These are phyloP conservation scores for Pharmacophagus antenor DNA, from an alignment of 2,888 invertebrate species.

Conservation along the genomic window DNA sequence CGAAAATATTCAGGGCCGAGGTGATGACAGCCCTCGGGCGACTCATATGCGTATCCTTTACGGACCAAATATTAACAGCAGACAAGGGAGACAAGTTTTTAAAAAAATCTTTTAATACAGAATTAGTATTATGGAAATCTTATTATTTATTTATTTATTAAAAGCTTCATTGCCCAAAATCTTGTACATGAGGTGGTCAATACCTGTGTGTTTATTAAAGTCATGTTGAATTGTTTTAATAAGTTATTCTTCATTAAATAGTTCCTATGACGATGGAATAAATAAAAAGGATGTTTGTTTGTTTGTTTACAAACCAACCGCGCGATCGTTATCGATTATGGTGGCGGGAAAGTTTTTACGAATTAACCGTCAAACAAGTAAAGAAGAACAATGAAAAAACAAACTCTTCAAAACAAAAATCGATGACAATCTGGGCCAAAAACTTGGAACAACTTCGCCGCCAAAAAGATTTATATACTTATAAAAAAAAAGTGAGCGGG, in stretches of 20 bases:
- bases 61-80: slow-evolving; percentile 74
- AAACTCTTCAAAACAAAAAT: slow-evolving; percentile 82
- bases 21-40: slow-evolving; percentile 74
- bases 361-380: slow-evolving; percentile 82
- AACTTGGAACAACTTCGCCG: slow-evolving; percentile 77
- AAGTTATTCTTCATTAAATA: neutral
- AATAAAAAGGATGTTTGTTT: slow-evolving; percentile 9
- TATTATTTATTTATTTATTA: too few relatives aligned
- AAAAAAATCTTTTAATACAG: neutral
- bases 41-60: slow-evolving; percentile 68
- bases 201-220: neutral
- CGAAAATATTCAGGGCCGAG: slow-evolving; percentile 76
- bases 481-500: slow-evolving; percentile 77
- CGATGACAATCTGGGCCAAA: slow-evolving; percentile 82
- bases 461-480: slow-evolving; percentile 81
- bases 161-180: too few relatives aligned
- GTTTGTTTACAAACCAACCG: slow-evolving; percentile 68
- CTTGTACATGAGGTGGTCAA: too few relatives aligned
- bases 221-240: neutral
- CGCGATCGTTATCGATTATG: slow-evolving; percentile 70
- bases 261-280: neutral
- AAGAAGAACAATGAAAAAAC: slow-evolving; percentile 82
- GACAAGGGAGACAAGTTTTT: slow-evolving; percentile 41
- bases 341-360: slow-evolving; percentile 79
- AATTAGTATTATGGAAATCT: too few relatives aligned